Evolutionary conservation across 2,888 invertebrate species (phyloP), one percentile per base, ranked within the genome.

Genomic region (Spodoptera littoralis): DNA sequence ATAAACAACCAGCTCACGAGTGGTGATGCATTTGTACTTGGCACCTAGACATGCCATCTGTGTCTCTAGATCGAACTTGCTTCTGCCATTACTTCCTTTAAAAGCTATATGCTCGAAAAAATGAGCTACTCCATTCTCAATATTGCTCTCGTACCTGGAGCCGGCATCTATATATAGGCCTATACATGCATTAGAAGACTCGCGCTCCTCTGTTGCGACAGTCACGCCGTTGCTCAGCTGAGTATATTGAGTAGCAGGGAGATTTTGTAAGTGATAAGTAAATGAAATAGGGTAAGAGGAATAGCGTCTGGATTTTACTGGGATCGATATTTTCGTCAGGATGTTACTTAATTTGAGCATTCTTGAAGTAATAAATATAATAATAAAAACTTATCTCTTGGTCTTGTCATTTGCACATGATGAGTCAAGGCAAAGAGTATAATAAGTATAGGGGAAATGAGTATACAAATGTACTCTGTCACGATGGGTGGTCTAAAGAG

Each of bases 11-110:
- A 99, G 98, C 91, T 99, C 99, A 60, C 99, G 96, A 48, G 98
- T 98, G 3, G 99, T 99, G 90, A 98, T 98, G 6, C 99, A 99
- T 91, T 98, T 99, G 80, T 99, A 95, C 84, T 98, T 98, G 3
- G 99, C 99, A 12, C 99, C 99, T 94, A 98, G 96, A 84, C 97
- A 97, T 87, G 98, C 98, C 76, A 99, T 98, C 93, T 98, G 98
- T 48, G 98, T 92, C 89, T 99, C 98, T 50, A 99, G 92, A 73
- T 97, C 96, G 22, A 96, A 96, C 92, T 98, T 98, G 1, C 97
- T 96, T 61, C 99, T 95, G 82, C 97, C 97, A 11, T 96, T 95
- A 8, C 99, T 99, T 11, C 85, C 82, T 75, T 89, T 90, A 69
- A 89, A 93, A 1, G 85, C 89, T n/a, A 94, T 77, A 62, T 94